phyloP scores from a whole-genome alignment of 2,888 invertebrate species.

The Rhopalosiphum nymphaeae region DNA sequence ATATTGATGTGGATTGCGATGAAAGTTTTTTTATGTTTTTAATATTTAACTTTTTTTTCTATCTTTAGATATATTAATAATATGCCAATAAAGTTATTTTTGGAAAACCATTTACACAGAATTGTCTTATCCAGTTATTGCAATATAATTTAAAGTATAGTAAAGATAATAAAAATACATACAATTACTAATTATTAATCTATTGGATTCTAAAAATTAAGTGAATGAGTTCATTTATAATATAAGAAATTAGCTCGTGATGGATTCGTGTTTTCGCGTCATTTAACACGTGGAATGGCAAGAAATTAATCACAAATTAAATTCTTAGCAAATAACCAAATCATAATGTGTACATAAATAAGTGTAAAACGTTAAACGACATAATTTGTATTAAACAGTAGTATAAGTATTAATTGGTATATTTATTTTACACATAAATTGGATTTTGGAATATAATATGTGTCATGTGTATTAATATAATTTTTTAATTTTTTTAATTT shows the following conservation, averaged over 20 bases:
- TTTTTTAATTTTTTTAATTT: too few species aligned
- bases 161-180: neutral
- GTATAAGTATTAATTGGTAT: neutral
- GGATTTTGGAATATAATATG: neutral
- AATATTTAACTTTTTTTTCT: neutral
- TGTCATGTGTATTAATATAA: too few species aligned
- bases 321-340: neutral
- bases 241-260: neutral
- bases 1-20: neutral
- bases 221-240: neutral
- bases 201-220: slow-evolving; percentile 21
- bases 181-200: slow-evolving; percentile 14
- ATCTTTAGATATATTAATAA: neutral
- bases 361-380: neutral
- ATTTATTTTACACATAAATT: neutral
- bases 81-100: slow-evolving; percentile 10
- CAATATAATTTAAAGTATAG: neutral
- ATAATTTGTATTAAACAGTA: neutral
- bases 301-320: slow-evolving; percentile 19
- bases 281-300: slow-evolving; percentile 22
- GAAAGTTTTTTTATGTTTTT: neutral
- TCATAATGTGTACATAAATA: neutral
- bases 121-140: neutral
- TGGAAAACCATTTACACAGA: neutral
- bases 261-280: slow-evolving; percentile 35